Evolutionary conservation across 2,797 vertebrate species (phyloP).

Genomic region (Rhinichthys osculus): DNA sequence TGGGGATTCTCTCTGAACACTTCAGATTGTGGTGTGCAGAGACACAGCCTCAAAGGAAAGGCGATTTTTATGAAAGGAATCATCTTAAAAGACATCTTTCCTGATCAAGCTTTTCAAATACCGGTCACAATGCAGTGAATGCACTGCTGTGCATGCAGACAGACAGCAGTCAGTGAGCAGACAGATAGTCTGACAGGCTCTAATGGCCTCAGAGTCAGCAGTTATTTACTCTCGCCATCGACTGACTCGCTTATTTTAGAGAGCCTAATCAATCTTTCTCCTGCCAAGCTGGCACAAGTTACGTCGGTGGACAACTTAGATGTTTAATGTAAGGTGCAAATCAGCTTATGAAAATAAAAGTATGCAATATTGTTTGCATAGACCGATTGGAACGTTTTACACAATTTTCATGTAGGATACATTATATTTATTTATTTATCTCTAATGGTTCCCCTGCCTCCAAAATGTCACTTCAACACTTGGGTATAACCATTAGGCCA

Average conservation of each 20-base stretch:
- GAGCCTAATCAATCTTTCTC: slow-evolving; percentile 51
- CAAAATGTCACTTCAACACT: neutral
- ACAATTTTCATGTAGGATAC: neutral
- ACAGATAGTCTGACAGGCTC: slow-evolving; percentile 41
- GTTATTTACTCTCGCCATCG: slow-evolving; percentile 49
- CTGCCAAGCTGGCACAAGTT: slow-evolving; percentile 18
- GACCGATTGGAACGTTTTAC: neutral
- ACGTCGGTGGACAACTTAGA: neutral
- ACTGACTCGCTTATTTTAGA: slow-evolving; percentile 54
- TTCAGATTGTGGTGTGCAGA: neutral
- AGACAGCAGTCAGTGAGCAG: slow-evolving; percentile 28
- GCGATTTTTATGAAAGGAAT: neutral
- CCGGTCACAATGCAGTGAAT: slow-evolving; percentile 28
- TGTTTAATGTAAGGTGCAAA: slow-evolving; percentile 1
- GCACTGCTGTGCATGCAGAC: slow-evolving; percentile 51
- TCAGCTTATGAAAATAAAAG: neutral
- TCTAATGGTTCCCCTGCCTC: neutral
- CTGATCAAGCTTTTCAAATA: slow-evolving; percentile 49
- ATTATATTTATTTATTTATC: neutral
- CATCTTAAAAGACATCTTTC: slow-evolving; percentile 59
- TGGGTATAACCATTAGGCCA: neutral
- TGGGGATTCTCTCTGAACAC: slow-evolving; percentile 5
- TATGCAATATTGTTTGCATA: neutral
- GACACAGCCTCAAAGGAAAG: slow-evolving; percentile 1
- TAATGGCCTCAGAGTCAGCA: slow-evolving; percentile 41